These are phyloP conservation scores for Panagrolaimus sp. DNA, from an alignment of 1,140 invertebrate genomes.

Conservation along the genomic window DNA sequence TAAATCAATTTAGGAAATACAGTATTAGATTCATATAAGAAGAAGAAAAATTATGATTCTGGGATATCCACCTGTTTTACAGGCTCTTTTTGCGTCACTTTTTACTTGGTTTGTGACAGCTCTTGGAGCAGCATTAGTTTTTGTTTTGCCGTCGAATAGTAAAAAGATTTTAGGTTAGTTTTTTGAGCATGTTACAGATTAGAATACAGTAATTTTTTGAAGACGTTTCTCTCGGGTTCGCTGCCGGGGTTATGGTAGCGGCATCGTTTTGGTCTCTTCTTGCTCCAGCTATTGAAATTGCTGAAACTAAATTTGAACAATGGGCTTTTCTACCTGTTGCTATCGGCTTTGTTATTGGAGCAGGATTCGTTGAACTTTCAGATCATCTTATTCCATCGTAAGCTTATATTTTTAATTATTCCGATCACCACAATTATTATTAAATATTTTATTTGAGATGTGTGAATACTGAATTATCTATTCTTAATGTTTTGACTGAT, in stretches of 20 bases:
- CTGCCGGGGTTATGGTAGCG: constrained; percentile 91
- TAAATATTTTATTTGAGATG: constrained; percentile 36
- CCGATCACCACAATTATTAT: neutral
- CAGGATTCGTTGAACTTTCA: constrained; percentile 84
- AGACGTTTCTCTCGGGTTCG: constrained; percentile 89
- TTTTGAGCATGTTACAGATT: neutral
- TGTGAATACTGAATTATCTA: constrained; percentile 34
- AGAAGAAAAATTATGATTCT: constrained; percentile 69
- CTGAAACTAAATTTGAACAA: constrained; percentile 72
- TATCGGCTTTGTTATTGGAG: constrained; percentile 84
- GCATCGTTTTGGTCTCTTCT: constrained; percentile 95
- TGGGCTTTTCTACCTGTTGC: constrained; percentile 85
- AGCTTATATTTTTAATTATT: constrained; percentile 17
- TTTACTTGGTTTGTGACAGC: constrained; percentile 95
- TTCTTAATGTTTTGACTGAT: constrained; percentile 26
- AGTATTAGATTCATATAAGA: no score
- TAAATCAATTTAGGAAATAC: no score
- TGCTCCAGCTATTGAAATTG: constrained; percentile 82
- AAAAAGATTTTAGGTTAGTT: constrained; percentile 53
- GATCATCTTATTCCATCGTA: constrained; percentile 77
- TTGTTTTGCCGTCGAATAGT: constrained; percentile 69
- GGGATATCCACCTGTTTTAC: constrained; percentile 75
- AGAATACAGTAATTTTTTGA: neutral
- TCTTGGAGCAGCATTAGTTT: constrained; percentile 79
- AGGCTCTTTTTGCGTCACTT: constrained; percentile 85